Evolutionary conservation across 2,797 vertebrate species (phyloP).

Genomic region (Notoglanidium macrostoma): DNA sequence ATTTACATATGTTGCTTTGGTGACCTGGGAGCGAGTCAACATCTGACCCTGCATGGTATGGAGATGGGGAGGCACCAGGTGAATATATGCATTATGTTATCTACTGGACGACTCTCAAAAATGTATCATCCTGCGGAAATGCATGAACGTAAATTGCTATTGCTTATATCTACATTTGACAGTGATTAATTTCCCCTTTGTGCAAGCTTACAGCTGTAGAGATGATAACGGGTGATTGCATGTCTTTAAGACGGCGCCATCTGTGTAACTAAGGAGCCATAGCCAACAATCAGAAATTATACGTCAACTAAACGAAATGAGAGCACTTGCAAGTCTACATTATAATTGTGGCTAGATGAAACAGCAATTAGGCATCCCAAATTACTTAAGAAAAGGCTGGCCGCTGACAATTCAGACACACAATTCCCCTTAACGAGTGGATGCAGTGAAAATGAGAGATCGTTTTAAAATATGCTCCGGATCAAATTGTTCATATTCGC

Average conservation of each 20-base stretch:
- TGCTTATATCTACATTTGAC: not conserved
- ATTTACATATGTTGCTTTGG: slow-evolving; percentile 67
- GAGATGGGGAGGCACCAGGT: slow-evolving; percentile 33
- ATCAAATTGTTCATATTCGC: slow-evolving; percentile 26
- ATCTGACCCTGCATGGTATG: slow-evolving; percentile 49
- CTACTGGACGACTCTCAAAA: not conserved
- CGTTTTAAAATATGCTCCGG: not conserved
- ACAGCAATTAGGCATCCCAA: slow-evolving; percentile 12
- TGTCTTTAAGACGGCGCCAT: slow-evolving; percentile 8
- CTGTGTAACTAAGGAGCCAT: slow-evolving; percentile 24
- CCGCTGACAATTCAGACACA: not conserved
- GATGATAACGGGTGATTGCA: slow-evolving; percentile 8
- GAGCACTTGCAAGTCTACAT: slow-evolving; percentile 4
- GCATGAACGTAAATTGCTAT: not conserved
- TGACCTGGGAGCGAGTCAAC: slow-evolving; percentile 54
- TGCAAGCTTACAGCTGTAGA: slow-evolving; percentile 5
- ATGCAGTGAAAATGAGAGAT: not conserved
- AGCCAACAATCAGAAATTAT: slow-evolving; percentile 22
- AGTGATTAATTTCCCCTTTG: not conserved
- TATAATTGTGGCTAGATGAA: slow-evolving; percentile 26
- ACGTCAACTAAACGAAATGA: slow-evolving; percentile 2
- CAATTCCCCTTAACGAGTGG: not conserved
- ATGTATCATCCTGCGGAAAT: not conserved
- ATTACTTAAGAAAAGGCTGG: not conserved
- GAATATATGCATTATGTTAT: not conserved